A percentile compares a stretch with the other conserved stretches of the same genome.
These are phyloP conservation scores for Cybosia mesomella DNA, from an alignment of 2,888 invertebrate genomes.

Conservation along the genomic window DNA sequence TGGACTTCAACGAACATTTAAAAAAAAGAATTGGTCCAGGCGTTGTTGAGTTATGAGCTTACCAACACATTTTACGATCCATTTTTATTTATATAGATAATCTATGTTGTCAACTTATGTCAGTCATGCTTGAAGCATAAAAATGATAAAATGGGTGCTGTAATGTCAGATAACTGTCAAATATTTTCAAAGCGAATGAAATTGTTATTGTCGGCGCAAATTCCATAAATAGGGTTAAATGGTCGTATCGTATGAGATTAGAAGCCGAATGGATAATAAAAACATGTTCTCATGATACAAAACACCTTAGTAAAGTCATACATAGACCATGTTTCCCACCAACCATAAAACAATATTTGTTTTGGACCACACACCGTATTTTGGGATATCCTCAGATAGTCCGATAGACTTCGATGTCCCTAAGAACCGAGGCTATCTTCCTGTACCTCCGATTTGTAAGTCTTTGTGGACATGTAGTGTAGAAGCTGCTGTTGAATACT, in stretches of 20 bases:
- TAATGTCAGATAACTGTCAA: too few relatives aligned
- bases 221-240: too few relatives aligned
- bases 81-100: too few relatives aligned
- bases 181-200: neutral
- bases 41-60: too few relatives aligned
- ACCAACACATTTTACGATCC: too few relatives aligned
- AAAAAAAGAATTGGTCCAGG: too few relatives aligned
- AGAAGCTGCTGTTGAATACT: conserved; percentile 98
- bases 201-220: neutral
- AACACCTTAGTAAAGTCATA: neutral
- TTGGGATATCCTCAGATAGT: conserved; percentile 94
- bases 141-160: too few relatives aligned
- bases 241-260: neutral
- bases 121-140: too few relatives aligned
- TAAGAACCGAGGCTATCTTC: conserved; percentile 90
- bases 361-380: conserved; percentile 97
- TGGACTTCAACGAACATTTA: too few relatives aligned
- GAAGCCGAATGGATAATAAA: neutral
- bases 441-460: conserved; percentile 94
- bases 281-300: neutral
- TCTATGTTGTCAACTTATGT: too few relatives aligned
- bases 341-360: conserved; percentile 99
- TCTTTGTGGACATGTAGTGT: conserved; percentile 98
- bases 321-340: conserved; percentile 87
- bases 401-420: conserved; percentile 94